Conservation (phyloP, 2,888 invertebrate species). For the Hecatera dysodea region DNA sequence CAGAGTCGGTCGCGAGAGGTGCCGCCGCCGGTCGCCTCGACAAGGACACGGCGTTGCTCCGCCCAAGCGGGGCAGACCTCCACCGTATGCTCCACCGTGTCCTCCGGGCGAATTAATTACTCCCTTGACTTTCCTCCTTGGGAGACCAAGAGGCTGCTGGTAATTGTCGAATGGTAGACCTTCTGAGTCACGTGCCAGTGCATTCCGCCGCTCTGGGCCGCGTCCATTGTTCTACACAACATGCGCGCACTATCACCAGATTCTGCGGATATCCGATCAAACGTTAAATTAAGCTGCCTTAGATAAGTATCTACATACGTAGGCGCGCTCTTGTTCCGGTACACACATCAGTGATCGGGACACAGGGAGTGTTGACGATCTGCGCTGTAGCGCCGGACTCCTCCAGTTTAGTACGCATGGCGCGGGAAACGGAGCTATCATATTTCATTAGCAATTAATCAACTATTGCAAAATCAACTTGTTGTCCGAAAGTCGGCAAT, state of each 20-base stretch:
- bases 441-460: conserved; percentile 5
- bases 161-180: background rate
- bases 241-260: conserved; percentile 18
- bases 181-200: background rate
- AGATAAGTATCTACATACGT: conserved; percentile 10
- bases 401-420: background rate
- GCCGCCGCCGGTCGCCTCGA: no score
- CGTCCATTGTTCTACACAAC: conserved; percentile 41
- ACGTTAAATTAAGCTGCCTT: conserved; percentile 48
- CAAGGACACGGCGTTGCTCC: no score
- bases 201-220: conserved; percentile 1
- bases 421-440: background rate
- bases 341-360: conserved; percentile 1
- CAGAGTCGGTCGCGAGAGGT: no score
- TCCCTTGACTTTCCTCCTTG: no score
- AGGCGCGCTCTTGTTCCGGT: conserved; percentile 1
- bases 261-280: conserved; percentile 38
- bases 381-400: background rate
- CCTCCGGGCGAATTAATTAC: no score
- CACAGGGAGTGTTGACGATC: background rate
- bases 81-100: no score
- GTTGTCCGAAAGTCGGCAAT: no score
- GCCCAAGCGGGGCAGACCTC: no score
- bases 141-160: no score
- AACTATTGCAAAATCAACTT: background rate